Base-by-base conservation (phyloP, 1,140 invertebrate species). In the Drosophila sp. region DNA sequence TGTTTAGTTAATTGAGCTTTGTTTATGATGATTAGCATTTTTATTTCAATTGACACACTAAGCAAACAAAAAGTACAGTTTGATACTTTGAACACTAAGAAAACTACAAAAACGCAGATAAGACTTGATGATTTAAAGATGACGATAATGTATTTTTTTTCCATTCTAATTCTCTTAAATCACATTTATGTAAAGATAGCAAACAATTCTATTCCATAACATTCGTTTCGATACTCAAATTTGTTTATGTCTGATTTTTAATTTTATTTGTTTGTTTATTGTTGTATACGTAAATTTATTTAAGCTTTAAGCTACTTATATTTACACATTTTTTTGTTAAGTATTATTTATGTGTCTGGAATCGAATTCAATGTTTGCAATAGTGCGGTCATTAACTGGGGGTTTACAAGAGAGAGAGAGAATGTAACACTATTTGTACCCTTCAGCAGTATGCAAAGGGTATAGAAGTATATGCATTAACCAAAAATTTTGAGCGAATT, bases 21-120 rank as follows among this genome's bases (percentile, higher is more conserved):
- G 41, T 66, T 65, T 66, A 32, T 40, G 32, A 40, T 66, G 77
- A 80, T 67, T 66, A 75, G 63, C 63, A 55, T 44, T 69, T 66
- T 23, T 23, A 33, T 41, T 47, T 40, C 8, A 60, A 76, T 17
- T 57, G 40, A 78, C 33, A 68, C 25, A 72, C 44, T 69, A 17
- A 60, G 50, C 58, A 41, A 56, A 70, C 56, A 40, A 79, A 83
- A 83, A 72, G 67, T 76, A 84, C 68, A 83, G 80, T 84, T 79
- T 57, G 41, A 55, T 32, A 55, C 40, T 65, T 65, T 68, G 25
- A 54, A 40, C 40, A 58, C 7, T 58, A 11, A 58, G 56, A 58
- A n/a, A 57, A 33, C n/a, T 35, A 62, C 11, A 29, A 41, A 25
- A 1, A 40, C 4, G 23, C 33, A 32, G 70, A 73, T 65, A 73